Evolutionary conservation across 1,140 invertebrate genomes (phyloP).

Genomic region (Papilio polytes): DNA sequence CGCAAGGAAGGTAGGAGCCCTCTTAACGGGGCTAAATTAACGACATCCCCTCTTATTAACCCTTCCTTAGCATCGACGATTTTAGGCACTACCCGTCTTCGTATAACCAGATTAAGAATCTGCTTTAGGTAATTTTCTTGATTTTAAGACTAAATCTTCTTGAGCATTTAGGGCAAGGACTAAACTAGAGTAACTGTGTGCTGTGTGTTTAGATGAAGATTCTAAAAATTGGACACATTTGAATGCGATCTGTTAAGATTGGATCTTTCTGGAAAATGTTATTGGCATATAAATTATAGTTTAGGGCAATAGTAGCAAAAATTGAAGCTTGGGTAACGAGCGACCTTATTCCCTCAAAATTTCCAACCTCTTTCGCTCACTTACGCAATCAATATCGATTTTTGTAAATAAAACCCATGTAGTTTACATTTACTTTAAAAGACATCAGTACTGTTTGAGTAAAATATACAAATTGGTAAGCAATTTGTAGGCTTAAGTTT

Average conservation of each 20-base stretch:
- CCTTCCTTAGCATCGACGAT: slow-evolving; percentile 66
- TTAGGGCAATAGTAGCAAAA: background rate
- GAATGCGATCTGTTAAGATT: slow-evolving; percentile 30
- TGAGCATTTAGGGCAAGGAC: background rate
- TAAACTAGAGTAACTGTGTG: background rate
- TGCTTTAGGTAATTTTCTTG: slow-evolving; percentile 53
- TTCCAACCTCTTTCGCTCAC: background rate
- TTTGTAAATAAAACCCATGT: background rate
- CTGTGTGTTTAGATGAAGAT: slow-evolving; percentile 6
- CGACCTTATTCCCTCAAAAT: slow-evolving; percentile 17
- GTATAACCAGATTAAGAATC: slow-evolving; percentile 55
- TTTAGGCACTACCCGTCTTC: slow-evolving; percentile 63
- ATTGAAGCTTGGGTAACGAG: slow-evolving; percentile 17
- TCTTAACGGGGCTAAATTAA: slow-evolving; percentile 71
- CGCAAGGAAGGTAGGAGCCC: slow-evolving; percentile 49
- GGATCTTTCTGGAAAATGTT: slow-evolving; percentile 12
- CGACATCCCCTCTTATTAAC: slow-evolving; percentile 75
- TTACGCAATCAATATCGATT: slow-evolving; percentile 10
- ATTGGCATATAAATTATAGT: slow-evolving; percentile 32
- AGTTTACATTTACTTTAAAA: background rate
- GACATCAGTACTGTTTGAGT: background rate
- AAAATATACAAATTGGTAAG: background rate
- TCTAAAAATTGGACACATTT: slow-evolving; percentile 24
- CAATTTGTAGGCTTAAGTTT: background rate
- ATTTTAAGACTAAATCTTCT: slow-evolving; percentile 52